Base-by-base conservation (phyloP, 2,888 invertebrate genomes). In the Synanthedon vespiformis region DNA sequence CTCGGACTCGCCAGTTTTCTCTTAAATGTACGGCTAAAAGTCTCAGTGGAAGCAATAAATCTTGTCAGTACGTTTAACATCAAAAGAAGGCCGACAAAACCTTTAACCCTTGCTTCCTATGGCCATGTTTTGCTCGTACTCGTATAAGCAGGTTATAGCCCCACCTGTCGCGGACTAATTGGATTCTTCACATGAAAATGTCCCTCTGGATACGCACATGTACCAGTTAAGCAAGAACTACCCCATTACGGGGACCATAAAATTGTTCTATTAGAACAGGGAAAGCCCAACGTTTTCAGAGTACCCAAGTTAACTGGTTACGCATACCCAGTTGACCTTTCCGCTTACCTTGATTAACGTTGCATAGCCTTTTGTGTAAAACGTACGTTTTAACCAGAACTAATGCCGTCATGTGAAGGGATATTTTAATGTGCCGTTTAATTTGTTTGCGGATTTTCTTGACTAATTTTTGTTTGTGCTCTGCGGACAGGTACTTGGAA, bases 151-250 rank as follows among this genome's bases (percentile, higher is more conserved):
- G 68, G 63, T 62, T 64, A 61, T 48, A 44, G 53, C 27, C 60
- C 69, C 71, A 77, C 76, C 78, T 81, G 77, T 75, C 74, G 70
- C 60, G 57, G 60, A 62, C 72, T 81, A 80, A 82, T 82, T 82
- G 80, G 80, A 80, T 79, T 80, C 75, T 79, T 77, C 78, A 75
- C 70, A 68, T 70, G 72, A 70, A 74, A 75, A 76, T 75, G 71
- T 74, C 76, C 75, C 70, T 74, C 64, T 62, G 60, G 63, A 58
- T 62, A 60, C 58, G 53, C 52, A 41, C 56, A 59, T 52, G 40
- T 60, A 56, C 77, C 74, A 70, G 57, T 56, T 52, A 60, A 55
- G 58, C 56, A 53, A 61, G 74, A 69, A 57, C 78, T 62, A 52
- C 58, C 34, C 49, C 48, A 53, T 53, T 50, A 55, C 54, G 53